phyloP scores from a whole-genome alignment of 2,888 invertebrate genomes.

The Auanema freiburgensis region DNA sequence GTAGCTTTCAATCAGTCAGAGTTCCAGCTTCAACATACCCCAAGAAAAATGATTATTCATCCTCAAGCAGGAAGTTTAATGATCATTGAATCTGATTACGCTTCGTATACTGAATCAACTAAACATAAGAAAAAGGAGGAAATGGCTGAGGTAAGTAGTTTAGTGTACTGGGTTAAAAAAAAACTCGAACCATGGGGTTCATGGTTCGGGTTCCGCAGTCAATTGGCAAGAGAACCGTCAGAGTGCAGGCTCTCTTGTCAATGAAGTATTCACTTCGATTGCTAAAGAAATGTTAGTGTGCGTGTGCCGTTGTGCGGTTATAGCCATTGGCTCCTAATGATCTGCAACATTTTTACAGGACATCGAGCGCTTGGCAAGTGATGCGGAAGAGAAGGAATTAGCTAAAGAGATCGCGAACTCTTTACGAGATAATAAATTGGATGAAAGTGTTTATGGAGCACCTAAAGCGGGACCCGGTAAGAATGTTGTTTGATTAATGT shows the following conservation, averaged over 20 bases:
- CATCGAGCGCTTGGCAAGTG: constrained; percentile 89
- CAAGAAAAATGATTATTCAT: constrained; percentile 80
- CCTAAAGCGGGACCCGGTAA: constrained; percentile 76
- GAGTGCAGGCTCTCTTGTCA: too few species aligned
- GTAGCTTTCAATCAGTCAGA: constrained; percentile 94
- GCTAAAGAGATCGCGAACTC: constrained; percentile 98
- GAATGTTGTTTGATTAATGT: not conserved
- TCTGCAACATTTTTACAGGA: constrained; percentile 69
- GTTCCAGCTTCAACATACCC: constrained; percentile 90
- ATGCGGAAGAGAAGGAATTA: constrained; percentile 87
- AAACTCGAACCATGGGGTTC: not conserved
- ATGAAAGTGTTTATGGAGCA: constrained; percentile 85
- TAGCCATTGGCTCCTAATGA: not conserved
- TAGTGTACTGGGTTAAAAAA: not conserved
- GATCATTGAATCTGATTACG: constrained; percentile 94
- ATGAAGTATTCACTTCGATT: not conserved
- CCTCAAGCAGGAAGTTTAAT: constrained; percentile 85
- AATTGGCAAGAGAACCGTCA: too few species aligned
- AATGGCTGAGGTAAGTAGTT: constrained; percentile 79
- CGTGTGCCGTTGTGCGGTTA: not conserved
- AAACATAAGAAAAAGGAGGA: constrained; percentile 88
- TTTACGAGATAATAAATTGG: constrained; percentile 88
- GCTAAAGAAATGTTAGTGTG: constrained; percentile 5
- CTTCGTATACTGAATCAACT: constrained; percentile 94
- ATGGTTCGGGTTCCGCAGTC: too few species aligned